Evolutionary conservation across 2,888 invertebrate genomes (phyloP), one percentile per base, ranked within the genome.

Genomic region (Allygus modestus): DNA sequence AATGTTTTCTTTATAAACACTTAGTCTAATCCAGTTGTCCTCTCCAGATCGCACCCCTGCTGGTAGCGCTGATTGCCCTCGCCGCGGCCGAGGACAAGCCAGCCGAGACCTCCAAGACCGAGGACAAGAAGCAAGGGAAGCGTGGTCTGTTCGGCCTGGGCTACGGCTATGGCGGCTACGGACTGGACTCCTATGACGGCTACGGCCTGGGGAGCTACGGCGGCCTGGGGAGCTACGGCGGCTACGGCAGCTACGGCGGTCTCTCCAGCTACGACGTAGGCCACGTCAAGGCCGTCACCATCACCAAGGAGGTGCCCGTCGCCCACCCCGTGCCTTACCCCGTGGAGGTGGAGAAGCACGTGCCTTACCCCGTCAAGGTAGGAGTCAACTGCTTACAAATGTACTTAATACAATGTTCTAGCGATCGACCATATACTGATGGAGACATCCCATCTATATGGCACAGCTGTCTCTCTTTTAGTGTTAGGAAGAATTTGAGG

Each of bases 271-370:
- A 87, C 83, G 31, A 84, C 84, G 84, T 86, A 87, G 84, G 87
- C 75, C 84, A 87, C 86, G 84, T 87, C 87, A 85, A 87, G 86
- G 85, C 88, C 87, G 84, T 88, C 75, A 90, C 91, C 71, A 89
- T 92, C 85, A 91, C 91, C 31, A 91, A 91, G 83, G 91, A 91
- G 85, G 89, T 92, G 65, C 90, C 91, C 75, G 90, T 92, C 0
- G 92, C 92, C 9, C 90, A 92, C n/a, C 91, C 92, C 0, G 91
- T 92, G 84, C 92, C 92, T 28, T 92, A 92, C 65, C 90, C 92
- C 23, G 77, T 77, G 2, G 77, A 77, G 31, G 77, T 77, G 51
- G 91, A 92, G 87, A 91, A 92, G 84, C 91, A 91, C 83, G 89
- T 92, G 20, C 91, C 91, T 12, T 90, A 90, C 86, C 90, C 91